phyloP scores from a whole-genome alignment of 1,140 invertebrate genomes.

The Andricus grossulariae region DNA sequence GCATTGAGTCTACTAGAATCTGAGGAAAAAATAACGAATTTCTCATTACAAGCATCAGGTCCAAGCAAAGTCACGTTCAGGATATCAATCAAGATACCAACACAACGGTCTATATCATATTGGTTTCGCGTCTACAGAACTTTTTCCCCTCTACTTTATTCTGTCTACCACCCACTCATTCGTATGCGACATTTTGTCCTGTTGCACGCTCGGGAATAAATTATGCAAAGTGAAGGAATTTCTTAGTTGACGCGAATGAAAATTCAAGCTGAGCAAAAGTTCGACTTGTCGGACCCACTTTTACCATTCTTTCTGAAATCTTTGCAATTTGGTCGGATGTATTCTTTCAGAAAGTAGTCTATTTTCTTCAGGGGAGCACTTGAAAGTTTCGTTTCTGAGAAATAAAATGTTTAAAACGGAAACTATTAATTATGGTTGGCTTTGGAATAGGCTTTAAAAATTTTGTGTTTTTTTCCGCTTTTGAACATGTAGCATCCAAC shows the following conservation, averaged over 20 bases:
- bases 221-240: slow-evolving; percentile 19
- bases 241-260: slow-evolving; percentile 5
- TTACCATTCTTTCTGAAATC: neutral
- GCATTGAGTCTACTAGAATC: slow-evolving; percentile 3
- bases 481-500: too few species aligned
- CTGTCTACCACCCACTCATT: slow-evolving; percentile 6
- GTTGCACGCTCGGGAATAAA: slow-evolving; percentile 18
- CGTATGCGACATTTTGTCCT: slow-evolving; percentile 26
- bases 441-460: too few species aligned
- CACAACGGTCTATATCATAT: neutral
- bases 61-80: slow-evolving; percentile 42
- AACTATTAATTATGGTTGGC: too few species aligned
- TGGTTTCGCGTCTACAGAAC: slow-evolving; percentile 8
- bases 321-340: neutral
- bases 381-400: too few species aligned
- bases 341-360: neutral
- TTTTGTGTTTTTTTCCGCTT: too few species aligned
- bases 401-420: too few species aligned
- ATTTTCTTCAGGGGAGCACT: neutral
- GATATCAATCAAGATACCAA: slow-evolving; percentile 48
- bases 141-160: neutral
- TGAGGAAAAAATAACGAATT: slow-evolving; percentile 40
- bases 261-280: slow-evolving; percentile 23
- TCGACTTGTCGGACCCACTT: neutral
- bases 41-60: slow-evolving; percentile 31